These are phyloP conservation scores for Clepsis dumicolana DNA, from an alignment of 2,888 invertebrate species.

Conservation along the genomic window DNA sequence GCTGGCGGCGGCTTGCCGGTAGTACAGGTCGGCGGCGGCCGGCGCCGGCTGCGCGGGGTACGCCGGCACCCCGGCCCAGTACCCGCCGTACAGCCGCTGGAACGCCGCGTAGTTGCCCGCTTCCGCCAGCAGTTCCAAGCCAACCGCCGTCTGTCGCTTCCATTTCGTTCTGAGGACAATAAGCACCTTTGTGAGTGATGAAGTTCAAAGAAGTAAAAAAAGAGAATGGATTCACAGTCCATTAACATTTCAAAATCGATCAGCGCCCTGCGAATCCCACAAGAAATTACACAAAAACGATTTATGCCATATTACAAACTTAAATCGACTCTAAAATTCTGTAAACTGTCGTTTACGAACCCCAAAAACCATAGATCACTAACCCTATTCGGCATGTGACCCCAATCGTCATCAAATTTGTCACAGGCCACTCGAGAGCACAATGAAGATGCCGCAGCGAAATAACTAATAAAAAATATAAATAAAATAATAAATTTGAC, in stretches of 20 bases:
- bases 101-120: conserved; percentile 99
- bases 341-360: conserved; percentile 78
- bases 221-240: conserved; percentile 67
- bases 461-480: conserved; percentile 80
- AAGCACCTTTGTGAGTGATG: background rate
- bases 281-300: conserved; percentile 72
- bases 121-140: conserved; percentile 97
- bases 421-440: conserved; percentile 83
- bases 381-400: conserved; percentile 72
- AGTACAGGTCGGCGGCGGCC: conserved; percentile 92
- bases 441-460: conserved; percentile 77
- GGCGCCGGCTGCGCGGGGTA: conserved; percentile 89
- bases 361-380: conserved; percentile 75
- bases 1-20: conserved; percentile 92
- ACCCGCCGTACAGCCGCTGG: conserved; percentile 95
- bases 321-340: conserved; percentile 81
- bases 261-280: conserved; percentile 63
- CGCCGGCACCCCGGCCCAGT: conserved; percentile 89
- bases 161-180: conserved; percentile 94
- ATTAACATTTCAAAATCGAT: conserved; percentile 64
- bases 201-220: background rate
- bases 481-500: conserved; percentile 86
- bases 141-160: conserved; percentile 99
- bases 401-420: conserved; percentile 85
- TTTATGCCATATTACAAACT: conserved; percentile 75